phyloP scores from a whole-genome alignment of 2,113 vertebrate species.

The Cheilinus undulatus region DNA sequence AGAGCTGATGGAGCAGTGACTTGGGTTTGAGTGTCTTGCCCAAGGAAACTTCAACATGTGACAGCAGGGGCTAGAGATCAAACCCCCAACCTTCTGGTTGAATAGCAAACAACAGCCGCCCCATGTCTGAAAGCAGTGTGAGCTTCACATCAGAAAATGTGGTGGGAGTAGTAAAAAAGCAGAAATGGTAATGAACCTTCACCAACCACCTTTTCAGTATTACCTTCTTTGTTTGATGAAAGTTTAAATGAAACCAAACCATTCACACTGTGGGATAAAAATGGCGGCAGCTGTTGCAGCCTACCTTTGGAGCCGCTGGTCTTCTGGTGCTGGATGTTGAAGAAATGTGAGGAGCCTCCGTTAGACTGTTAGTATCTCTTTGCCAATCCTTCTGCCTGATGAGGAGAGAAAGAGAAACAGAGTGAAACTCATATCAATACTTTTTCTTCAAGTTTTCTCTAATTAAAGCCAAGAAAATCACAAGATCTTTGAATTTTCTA shows the following conservation, averaged over 20 bases:
- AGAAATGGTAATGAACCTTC: neutral
- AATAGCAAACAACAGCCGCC: no score
- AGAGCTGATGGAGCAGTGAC: no score
- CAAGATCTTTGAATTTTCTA: neutral
- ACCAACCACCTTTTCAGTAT: neutral
- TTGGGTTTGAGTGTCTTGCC: no score
- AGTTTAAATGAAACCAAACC: no score
- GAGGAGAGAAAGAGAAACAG: slow-evolving; percentile 20
- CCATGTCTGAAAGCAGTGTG: no score
- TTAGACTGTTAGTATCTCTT: slow-evolving; percentile 36
- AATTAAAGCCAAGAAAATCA: neutral
- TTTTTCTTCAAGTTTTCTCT: neutral
- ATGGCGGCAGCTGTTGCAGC: slow-evolving; percentile 1
- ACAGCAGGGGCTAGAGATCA: no score
- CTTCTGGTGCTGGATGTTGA: slow-evolving; percentile 13
- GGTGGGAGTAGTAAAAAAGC: neutral
- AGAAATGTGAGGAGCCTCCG: neutral
- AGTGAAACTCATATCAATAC: neutral
- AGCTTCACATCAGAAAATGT: neutral
- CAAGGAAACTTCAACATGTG: no score
- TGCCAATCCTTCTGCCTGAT: slow-evolving; percentile 5
- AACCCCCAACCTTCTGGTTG: no score
- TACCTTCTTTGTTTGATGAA: no score
- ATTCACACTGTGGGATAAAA: no score
- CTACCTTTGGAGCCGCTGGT: slow-evolving; percentile 43